These are phyloP conservation scores for Drosophila emarginata DNA, from an alignment of 2,888 invertebrate genomes.

Conservation along the genomic window DNA sequence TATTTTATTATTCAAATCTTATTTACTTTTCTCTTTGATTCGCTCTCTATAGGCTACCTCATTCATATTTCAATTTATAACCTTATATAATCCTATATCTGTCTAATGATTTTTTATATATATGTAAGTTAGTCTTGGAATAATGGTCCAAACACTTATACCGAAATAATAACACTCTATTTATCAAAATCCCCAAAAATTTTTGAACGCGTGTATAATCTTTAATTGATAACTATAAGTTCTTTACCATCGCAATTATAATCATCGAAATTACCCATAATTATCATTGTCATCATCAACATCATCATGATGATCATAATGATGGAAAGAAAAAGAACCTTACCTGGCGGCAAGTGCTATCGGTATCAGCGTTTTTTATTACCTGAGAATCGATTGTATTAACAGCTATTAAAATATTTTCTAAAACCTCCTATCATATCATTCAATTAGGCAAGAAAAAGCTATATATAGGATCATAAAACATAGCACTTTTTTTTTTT, in stretches of 20 bases:
- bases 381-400: slow-evolving; percentile 73
- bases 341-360: slow-evolving; percentile 39
- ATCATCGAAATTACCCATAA: background rate
- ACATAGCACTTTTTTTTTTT: slow-evolving; percentile 48
- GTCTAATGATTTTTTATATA: no score
- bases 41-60: no score
- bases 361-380: slow-evolving; percentile 65
- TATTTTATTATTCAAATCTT: no score
- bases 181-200: background rate
- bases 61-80: no score
- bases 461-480: slow-evolving; percentile 73
- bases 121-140: background rate
- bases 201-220: background rate
- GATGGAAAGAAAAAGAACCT: slow-evolving; percentile 15
- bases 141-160: background rate
- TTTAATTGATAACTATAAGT: slow-evolving; percentile 1
- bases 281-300: background rate
- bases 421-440: slow-evolving; percentile 71
- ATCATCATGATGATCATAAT: slow-evolving; percentile 41
- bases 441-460: slow-evolving; percentile 74
- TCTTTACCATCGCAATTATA: background rate
- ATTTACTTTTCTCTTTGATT: no score
- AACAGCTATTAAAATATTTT: slow-evolving; percentile 75
- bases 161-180: background rate
- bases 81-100: no score